phyloP scores from a whole-genome alignment of 2,888 invertebrate genomes.

The Rhimphoctona megacephalus region DNA sequence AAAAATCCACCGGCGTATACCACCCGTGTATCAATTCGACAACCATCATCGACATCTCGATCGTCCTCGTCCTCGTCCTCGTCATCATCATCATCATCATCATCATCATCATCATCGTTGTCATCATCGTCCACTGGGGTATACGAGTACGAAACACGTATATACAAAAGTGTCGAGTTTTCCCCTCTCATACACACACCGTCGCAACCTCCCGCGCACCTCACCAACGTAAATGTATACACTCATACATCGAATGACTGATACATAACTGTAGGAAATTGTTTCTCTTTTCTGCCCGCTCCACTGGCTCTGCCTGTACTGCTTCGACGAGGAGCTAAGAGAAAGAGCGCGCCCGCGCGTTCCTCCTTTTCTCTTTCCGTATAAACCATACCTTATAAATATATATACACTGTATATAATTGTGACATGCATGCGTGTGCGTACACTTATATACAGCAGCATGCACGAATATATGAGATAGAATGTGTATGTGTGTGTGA shows the following conservation, averaged over 20 bases:
- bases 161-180: slow-evolving; percentile 50
- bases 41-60: slow-evolving; percentile 62
- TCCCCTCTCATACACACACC: slow-evolving; percentile 37
- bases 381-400: background rate
- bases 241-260: slow-evolving; percentile 11
- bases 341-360: slow-evolving; percentile 35
- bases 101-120: slow-evolving; percentile 12
- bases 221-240: slow-evolving; percentile 30
- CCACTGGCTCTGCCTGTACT: slow-evolving; percentile 54
- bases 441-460: background rate
- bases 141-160: slow-evolving; percentile 63
- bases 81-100: background rate
- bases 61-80: slow-evolving; percentile 7
- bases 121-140: slow-evolving; percentile 61
- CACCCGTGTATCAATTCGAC: slow-evolving; percentile 70
- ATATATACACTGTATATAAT: slow-evolving; percentile 10
- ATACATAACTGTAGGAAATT: slow-evolving; percentile 57
- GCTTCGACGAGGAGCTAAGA: slow-evolving; percentile 60
- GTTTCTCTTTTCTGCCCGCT: slow-evolving; percentile 56
- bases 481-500: background rate
- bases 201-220: slow-evolving; percentile 59
- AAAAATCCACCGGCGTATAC: slow-evolving; percentile 76
- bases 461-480: background rate
- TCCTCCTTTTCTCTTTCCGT: slow-evolving; percentile 5
- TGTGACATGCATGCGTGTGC: slow-evolving; percentile 15